Conservation (phyloP, 2,888 invertebrate species). For the Linnaemya tessellans region DNA sequence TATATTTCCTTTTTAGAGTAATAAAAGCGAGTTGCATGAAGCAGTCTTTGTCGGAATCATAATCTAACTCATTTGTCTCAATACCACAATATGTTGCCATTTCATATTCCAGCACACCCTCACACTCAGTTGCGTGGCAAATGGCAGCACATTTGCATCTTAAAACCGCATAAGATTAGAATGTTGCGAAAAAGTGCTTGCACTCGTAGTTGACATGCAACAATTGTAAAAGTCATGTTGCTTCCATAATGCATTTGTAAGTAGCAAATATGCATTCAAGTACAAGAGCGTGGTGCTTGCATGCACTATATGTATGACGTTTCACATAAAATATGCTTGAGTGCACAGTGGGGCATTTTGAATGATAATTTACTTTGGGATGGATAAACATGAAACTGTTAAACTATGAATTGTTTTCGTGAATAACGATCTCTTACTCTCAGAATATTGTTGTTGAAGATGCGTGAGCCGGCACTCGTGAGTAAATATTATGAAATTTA, state of each 20-base stretch:
- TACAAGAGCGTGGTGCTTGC: conserved; percentile 11
- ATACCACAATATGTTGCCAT: conserved; percentile 45
- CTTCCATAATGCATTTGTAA: conserved; percentile 51
- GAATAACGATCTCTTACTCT: neutral
- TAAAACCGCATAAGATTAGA: conserved; percentile 56
- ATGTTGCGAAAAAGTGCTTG: conserved; percentile 34
- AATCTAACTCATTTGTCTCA: conserved; percentile 56
- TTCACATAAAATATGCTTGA: neutral
- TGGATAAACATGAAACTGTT: neutral
- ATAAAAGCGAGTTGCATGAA: neutral
- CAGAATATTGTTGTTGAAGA: neutral
- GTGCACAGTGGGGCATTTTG: neutral
- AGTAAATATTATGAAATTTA: no score
- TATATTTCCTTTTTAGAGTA: neutral
- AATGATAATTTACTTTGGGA: neutral
- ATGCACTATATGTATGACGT: neutral
- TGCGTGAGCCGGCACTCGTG: neutral
- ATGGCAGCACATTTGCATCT: conserved; percentile 38
- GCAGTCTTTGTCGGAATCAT: conserved; percentile 18
- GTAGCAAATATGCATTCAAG: conserved; percentile 32
- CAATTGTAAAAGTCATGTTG: conserved; percentile 67
- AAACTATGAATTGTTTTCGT: neutral
- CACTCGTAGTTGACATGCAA: conserved; percentile 63
- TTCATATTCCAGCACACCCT: neutral
- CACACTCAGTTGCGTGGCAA: neutral